Base-by-base conservation (phyloP, 2,888 invertebrate genomes). In the Cheilosia impressa region DNA sequence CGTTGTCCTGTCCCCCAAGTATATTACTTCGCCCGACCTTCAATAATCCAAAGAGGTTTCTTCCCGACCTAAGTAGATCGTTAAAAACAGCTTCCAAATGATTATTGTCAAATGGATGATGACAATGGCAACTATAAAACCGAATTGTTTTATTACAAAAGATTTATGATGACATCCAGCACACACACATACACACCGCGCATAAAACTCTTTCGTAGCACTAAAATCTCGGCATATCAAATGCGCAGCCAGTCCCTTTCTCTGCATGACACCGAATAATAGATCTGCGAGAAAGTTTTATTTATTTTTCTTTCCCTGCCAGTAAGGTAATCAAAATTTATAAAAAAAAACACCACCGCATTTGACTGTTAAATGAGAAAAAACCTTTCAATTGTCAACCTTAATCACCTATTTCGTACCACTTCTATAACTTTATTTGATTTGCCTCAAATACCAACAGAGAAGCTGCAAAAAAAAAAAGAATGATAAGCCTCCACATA, bases 171-270 rank as follows among this genome's bases (percentile, higher is more conserved):
- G 52, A 31, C 2, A 31, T 53, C 41, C 60, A 27, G 27, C 60
- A 52, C 71, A 72, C 50, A 27, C 72, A 15, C 41, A 38, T 9
- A 27, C 27, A 27, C 27, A 27, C 1, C 27, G 27, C 31, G 13
- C 72, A 72, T 72, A 72, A 62, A 72, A 72, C 72, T 53, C 52
- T 72, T 72, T 19, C 31, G n/a, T 31, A 52, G 53, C 72, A 72
- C 41, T 72, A 52, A 72, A 72, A 62, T 41, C 60, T 52, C 27
- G 52, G 43, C 43, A 53, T 41, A 71, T 50, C 50, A 38, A 71
- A 72, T 50, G 47, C 13, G 13, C 45, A 27, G 41, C 22, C 34
- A 15, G 31, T n/a, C 57, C 38, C 38, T 15, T 10, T 19, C 58
- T 58, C 58, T 43, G 22, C 47, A 7, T 2, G 27, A 45, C 6